Percentiles rank a stretch among this genome's conserved stretches.
Conservation (phyloP, 2,888 invertebrate genomes). For the Ophioninae sp. region DNA sequence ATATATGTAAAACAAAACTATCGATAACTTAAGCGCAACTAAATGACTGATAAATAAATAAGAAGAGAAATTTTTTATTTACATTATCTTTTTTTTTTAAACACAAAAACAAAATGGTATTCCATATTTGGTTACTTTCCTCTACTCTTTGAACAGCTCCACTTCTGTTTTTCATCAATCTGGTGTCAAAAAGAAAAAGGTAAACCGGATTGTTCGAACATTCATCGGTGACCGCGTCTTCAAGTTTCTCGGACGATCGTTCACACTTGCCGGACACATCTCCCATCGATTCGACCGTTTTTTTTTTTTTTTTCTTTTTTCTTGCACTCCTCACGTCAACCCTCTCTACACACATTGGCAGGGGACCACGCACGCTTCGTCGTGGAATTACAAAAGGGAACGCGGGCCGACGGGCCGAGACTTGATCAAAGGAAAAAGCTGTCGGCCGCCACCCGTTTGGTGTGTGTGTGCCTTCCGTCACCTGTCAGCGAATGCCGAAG, state of each 20-base stretch:
- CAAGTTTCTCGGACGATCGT: neutral
- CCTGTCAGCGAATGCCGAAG: constrained; percentile 58
- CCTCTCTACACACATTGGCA: constrained; percentile 23
- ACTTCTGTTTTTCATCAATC: neutral
- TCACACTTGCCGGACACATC: neutral
- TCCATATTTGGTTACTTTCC: no score
- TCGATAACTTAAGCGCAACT: no score
- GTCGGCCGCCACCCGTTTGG: constrained; percentile 45
- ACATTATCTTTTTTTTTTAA: no score
- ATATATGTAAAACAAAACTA: no score
- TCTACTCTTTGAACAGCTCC: neutral
- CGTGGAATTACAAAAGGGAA: constrained; percentile 57
- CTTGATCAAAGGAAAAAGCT: constrained; percentile 61
- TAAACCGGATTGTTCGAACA: neutral
- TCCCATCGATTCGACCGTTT: neutral
- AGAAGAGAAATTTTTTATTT: no score
- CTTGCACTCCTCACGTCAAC: neutral
- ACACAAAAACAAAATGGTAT: no score
- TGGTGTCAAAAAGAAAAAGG: neutral
- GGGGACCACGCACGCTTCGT: constrained; percentile 28
- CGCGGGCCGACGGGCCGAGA: constrained; percentile 57
- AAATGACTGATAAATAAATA: no score
- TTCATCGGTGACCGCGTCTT: constrained; percentile 1
- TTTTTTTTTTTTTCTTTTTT: neutral
- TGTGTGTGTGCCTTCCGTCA: constrained; percentile 53